A percentile compares a stretch with the other conserved stretches of the same genome.
phyloP scores from a whole-genome alignment of 1,140 invertebrate genomes.

The Monomorium pharaonis region DNA sequence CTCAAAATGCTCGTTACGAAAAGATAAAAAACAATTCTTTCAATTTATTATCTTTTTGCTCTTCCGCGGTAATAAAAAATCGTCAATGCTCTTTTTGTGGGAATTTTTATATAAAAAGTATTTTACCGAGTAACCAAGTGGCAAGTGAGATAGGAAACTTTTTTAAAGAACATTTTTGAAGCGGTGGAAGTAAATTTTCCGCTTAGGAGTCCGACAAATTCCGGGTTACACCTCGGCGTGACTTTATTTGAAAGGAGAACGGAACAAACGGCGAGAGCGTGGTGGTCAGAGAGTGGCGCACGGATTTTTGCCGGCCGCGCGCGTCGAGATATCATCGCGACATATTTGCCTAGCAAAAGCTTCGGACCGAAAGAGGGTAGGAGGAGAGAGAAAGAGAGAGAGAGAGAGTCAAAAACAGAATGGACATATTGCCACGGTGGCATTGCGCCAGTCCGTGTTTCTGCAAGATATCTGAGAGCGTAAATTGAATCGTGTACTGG shows the following conservation, averaged over 20 bases:
- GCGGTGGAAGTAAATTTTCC: constrained; percentile 40
- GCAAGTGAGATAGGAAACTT: not conserved
- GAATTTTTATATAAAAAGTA: constrained; percentile 25
- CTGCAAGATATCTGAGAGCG: constrained; percentile 76
- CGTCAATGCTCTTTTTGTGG: not conserved
- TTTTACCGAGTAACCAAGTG: not conserved
- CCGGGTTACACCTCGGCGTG: constrained; percentile 66
- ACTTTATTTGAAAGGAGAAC: constrained; percentile 46
- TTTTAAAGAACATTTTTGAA: constrained; percentile 16
- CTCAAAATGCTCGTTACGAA: not conserved
- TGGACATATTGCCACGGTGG: constrained; percentile 72
- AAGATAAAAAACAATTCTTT: not conserved
- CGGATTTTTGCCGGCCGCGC: constrained; percentile 44
- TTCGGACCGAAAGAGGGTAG: constrained; percentile 20
- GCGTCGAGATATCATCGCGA: constrained; percentile 54
- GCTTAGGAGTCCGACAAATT: constrained; percentile 55
- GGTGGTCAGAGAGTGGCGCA: constrained; percentile 50
- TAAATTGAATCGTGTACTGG: constrained; percentile 81
- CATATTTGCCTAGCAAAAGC: constrained; percentile 69
- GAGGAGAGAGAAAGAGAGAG: not conserved
- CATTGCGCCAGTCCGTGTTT: constrained; percentile 71
- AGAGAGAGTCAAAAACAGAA: constrained; percentile 34
- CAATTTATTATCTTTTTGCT: not conserved
- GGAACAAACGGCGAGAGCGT: constrained; percentile 23
- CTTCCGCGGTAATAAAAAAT: not conserved